Evolutionary conservation across 2,797 vertebrate genomes (phyloP), one percentile per base, ranked within the genome.

Genomic region (Myripristis jacobus): DNA sequence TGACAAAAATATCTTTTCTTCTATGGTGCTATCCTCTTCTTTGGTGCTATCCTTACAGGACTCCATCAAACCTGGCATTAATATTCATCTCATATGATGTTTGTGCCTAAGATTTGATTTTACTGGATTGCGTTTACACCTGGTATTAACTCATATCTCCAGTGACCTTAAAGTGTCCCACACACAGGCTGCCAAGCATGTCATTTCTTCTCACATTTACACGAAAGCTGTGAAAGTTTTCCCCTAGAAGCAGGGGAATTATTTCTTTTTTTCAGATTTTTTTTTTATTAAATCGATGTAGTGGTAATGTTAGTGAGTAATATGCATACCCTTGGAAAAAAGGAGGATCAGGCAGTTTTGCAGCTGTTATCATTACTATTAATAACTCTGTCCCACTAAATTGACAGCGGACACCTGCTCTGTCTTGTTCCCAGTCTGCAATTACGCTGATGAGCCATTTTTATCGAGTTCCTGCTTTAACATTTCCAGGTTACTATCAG

Each of bases 121-220:
- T 11, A 44, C 66, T 59, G 27, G 67, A 73, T 82, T 80, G 55
- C 25, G 56, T 81, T 48, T 64, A 69, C 53, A 67, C 66, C 9
- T 34, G 25, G n/a, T 22, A 5, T 44, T 44, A 44, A 44, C 43
- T 18, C 18, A 6, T 18, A 4, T 54, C 38, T 19, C 0, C 50
- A 34, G 24, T 24, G n/a, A 61, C 44, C 21, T 41, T 58, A 21
- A 55, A 38, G 46, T 60, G 31, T 29, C 18, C 41, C n/a, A 38
- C 11, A 34, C 27, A 58, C 13, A 18, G 56, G 66, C 50, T 43
- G 47, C 21, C 31, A 0, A 22, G 36, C 38, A 27, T 50, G 38
- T 51, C 48, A 21, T 69, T 66, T 38, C 16, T 8, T 41, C 15
- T 44, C 1, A 6, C 9, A 44, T 18, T 44, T 44, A 44, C 15